Percentiles rank a stretch among this genome's conserved stretches.
Conservation (phyloP, 2,113 vertebrate genomes). For the Ovibos moschatus region DNA sequence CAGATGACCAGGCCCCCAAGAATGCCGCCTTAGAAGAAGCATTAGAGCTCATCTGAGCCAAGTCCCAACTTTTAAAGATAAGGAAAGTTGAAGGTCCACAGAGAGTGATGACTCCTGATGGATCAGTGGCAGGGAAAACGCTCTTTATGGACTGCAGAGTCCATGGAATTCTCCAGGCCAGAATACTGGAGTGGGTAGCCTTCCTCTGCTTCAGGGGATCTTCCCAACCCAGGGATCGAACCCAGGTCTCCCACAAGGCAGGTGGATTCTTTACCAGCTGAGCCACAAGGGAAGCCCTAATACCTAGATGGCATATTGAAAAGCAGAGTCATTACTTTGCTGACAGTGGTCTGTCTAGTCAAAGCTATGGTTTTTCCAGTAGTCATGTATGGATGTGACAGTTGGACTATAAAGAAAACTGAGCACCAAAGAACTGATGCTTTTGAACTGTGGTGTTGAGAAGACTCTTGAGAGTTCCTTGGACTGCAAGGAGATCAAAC, state of each 20-base stretch:
- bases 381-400: background rate
- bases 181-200: background rate
- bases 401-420: background rate
- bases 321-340: background rate
- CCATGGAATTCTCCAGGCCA: background rate
- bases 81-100: background rate
- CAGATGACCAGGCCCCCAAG: background rate
- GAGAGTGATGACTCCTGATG: background rate
- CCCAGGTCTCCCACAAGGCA: background rate
- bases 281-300: background rate
- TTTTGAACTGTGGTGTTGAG: background rate
- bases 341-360: background rate
- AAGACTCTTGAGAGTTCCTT: background rate
- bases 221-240: background rate
- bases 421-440: background rate
- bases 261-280: background rate
- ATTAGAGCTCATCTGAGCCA: background rate
- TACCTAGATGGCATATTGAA: background rate
- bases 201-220: background rate
- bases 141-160: background rate
- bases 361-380: background rate
- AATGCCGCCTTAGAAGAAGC: background rate
- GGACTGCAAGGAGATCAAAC: background rate
- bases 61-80: background rate
- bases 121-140: background rate